Evolutionary conservation across 2,797 vertebrate genomes (phyloP).

Genomic region (Intellagama lesueurii): DNA sequence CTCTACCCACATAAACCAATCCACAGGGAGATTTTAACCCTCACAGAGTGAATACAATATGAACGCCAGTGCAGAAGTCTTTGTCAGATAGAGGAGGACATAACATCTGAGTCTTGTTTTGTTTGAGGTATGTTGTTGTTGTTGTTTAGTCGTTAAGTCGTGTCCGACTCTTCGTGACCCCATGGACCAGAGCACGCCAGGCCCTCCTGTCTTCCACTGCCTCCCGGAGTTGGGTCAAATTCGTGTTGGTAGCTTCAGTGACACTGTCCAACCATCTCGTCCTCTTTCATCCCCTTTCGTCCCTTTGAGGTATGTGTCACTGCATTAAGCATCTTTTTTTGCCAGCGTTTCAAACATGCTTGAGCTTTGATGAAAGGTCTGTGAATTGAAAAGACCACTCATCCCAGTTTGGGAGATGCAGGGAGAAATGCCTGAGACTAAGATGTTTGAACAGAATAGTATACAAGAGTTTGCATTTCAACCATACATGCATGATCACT

Average conservation of each 20-base stretch:
- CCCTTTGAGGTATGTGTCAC: neutral
- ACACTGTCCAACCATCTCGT: too few relatives aligned
- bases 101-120: constrained; percentile 54
- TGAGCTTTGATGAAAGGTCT: constrained; percentile 10
- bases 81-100: constrained; percentile 59
- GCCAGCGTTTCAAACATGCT: neutral
- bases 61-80: constrained; percentile 29
- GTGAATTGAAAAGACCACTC: neutral
- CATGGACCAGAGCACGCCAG: too few relatives aligned
- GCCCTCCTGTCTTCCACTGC: too few relatives aligned
- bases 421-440: accelerated
- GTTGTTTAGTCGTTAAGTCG: too few relatives aligned
- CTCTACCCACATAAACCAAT: constrained; percentile 61
- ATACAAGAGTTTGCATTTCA: neutral
- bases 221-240: too few relatives aligned
- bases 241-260: too few relatives aligned
- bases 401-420: neutral
- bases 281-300: too few relatives aligned
- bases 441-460: accelerated
- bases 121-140: neutral
- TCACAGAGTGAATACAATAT: constrained; percentile 50
- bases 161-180: too few relatives aligned
- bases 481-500: accelerated
- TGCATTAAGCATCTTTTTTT: neutral
- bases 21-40: constrained; percentile 54